Percentiles rank a stretch among this genome's conserved stretches.
Evolutionary conservation across 2,797 vertebrate genomes (phyloP).

Genomic region (Tinamus major): DNA sequence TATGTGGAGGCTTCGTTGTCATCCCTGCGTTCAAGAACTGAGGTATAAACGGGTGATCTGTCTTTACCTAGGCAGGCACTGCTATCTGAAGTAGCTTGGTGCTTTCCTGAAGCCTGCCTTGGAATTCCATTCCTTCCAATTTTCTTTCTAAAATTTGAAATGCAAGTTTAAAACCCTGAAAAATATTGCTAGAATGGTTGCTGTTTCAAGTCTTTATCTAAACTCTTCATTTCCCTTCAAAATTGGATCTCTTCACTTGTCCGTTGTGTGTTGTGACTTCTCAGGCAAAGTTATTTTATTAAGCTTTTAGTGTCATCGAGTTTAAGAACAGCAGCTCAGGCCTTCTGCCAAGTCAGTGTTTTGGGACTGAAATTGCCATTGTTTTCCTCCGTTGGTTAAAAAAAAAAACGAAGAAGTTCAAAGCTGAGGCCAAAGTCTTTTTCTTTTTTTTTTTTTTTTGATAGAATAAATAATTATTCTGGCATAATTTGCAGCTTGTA

Average conservation of each 20-base stretch:
- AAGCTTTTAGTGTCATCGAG: conserved; percentile 30
- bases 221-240: conserved; percentile 8
- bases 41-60: background rate
- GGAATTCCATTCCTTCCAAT: background rate
- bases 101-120: background rate
- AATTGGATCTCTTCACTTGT: background rate
- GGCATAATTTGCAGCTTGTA: background rate
- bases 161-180: background rate
- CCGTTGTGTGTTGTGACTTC: background rate
- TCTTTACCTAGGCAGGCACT: background rate
- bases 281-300: conserved; percentile 15
- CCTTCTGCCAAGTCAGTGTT: conserved; percentile 45
- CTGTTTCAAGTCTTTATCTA: background rate
- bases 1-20: background rate
- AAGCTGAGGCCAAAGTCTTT: background rate
- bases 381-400: background rate
- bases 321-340: conserved; percentile 7
- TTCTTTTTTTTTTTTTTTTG: background rate
- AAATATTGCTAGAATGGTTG: background rate
- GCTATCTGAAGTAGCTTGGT: background rate
- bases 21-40: background rate
- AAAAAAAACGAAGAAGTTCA: background rate
- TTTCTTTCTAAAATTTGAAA: conserved; percentile 4
- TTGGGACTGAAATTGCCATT: conserved; percentile 12
- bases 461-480: conserved; percentile 13